Base-by-base conservation (phyloP, 2,888 invertebrate species). In the Mellilla xanthometata region DNA sequence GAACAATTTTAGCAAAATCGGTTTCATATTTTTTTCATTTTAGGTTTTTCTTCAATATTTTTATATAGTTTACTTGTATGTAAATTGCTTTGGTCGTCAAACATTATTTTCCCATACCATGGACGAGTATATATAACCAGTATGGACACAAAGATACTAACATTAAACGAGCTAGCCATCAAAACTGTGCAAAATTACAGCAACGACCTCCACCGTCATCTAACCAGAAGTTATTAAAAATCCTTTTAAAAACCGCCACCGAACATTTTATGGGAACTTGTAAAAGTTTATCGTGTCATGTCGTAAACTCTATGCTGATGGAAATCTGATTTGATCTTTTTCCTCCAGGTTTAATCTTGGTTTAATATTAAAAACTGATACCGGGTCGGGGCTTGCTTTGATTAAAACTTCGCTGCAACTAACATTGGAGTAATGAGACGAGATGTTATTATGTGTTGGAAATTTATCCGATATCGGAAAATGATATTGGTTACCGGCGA, bases 321-420 rank as follows among this genome's bases (percentile, higher is more conserved):
- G 40, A 29, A 43, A 50, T 44, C 34, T 35, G 40, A 38, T 45
- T 24, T 8, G 15, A 22, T 44, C 34, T 15, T 46, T 42, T 42
- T 51, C 39, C 36, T n/a, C n/a, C n/a, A n/a, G n/a, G n/a, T n/a
- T n/a, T n/a, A n/a, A n/a, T n/a, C n/a, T n/a, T 26, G 15, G 24
- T 53, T 54, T 54, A 45, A 57, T 54, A 57, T 54, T 48, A 51
- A 54, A 53, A 54, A 42, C 46, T 38, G 50, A 43, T 44, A 49
- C 24, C 24, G 31, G 34, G 31, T 11, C 9, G 34, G 19, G 51
- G 45, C 47, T 57, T 49, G 13, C 45, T 50, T 54, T 51, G 49
- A 57, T 52, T 51, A 57, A 54, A 57, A 51, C 28, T 54, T 54
- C 30, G 26, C 38, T 26, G 15, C 39, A 48, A 52, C 9, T 47